phyloP scores from a whole-genome alignment of 2,888 invertebrate genomes.

The Cheilosia grossa region DNA sequence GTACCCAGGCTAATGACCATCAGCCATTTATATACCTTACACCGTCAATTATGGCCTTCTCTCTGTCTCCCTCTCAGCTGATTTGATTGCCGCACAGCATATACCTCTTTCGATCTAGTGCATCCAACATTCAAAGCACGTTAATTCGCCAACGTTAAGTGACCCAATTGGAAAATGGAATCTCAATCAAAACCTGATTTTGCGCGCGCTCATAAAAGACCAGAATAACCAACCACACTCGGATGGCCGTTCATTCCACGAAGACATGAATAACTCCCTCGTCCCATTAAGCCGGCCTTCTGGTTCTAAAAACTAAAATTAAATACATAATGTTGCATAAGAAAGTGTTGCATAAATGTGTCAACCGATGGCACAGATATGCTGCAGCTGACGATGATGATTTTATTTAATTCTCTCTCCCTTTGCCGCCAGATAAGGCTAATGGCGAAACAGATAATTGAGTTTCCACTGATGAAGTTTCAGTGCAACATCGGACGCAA shows the following conservation, averaged over 20 bases:
- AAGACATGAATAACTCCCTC: neutral
- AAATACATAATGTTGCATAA: constrained; percentile 56
- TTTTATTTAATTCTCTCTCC: constrained; percentile 40
- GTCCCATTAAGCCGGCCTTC: neutral
- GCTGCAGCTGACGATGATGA: constrained; percentile 28
- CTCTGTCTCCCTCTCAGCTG: constrained; percentile 23
- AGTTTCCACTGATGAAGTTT: constrained; percentile 20
- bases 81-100: constrained; percentile 22
- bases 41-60: constrained; percentile 16
- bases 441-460: constrained; percentile 13
- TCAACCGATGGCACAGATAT: constrained; percentile 44
- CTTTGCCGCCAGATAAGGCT: neutral
- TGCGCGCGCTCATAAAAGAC: neutral
- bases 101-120: constrained; percentile 7
- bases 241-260: neutral
- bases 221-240: constrained; percentile 11
- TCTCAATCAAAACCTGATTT: constrained; percentile 60
- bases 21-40: constrained; percentile 2
- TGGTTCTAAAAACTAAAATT: constrained; percentile 7
- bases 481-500: neutral
- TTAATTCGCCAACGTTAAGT: constrained; percentile 66
- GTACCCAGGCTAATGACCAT: constrained; percentile 53
- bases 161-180: constrained; percentile 68
- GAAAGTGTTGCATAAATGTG: constrained; percentile 50
- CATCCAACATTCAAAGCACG: constrained; percentile 61